Evolutionary conservation across 2,888 invertebrate genomes (phyloP).

Genomic region (Gymnocheta viridis): DNA sequence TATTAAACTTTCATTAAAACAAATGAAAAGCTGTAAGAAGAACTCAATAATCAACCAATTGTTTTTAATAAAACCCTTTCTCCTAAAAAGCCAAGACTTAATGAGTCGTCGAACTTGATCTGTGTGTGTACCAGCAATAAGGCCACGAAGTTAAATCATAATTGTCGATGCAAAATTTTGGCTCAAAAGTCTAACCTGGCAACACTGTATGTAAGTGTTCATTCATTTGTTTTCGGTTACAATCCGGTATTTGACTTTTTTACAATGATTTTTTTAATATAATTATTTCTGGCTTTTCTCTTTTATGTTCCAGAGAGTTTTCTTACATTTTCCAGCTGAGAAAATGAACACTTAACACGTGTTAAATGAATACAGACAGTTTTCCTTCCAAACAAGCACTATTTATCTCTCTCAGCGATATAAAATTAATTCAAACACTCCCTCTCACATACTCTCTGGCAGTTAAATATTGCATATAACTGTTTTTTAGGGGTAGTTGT

Average conservation of each 20-base stretch:
- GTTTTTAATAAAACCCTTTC: no score
- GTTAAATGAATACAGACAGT: constrained; percentile 15
- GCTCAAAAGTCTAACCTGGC: background rate
- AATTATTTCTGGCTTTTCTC: background rate
- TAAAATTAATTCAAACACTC: constrained; percentile 3
- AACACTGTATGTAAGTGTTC: background rate
- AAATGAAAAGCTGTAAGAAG: no score
- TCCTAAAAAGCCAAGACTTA: no score
- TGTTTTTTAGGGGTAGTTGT: constrained; percentile 57
- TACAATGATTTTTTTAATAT: background rate
- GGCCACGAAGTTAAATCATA: no score
- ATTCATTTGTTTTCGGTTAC: background rate
- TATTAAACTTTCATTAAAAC: no score
- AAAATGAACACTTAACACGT: constrained; percentile 62
- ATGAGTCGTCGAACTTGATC: no score
- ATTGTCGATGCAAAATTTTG: no score
- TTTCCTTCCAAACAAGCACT: background rate
- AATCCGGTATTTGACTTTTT: background rate
- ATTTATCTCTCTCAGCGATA: constrained; percentile 18
- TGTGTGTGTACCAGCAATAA: no score
- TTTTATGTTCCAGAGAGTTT: background rate
- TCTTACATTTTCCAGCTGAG: constrained; percentile 20
- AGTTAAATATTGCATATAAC: background rate
- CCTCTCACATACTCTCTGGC: constrained; percentile 4
- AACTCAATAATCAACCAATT: no score